Conservation (phyloP, 1,140 invertebrate species). For the Centruroides sculpturatus region DNA sequence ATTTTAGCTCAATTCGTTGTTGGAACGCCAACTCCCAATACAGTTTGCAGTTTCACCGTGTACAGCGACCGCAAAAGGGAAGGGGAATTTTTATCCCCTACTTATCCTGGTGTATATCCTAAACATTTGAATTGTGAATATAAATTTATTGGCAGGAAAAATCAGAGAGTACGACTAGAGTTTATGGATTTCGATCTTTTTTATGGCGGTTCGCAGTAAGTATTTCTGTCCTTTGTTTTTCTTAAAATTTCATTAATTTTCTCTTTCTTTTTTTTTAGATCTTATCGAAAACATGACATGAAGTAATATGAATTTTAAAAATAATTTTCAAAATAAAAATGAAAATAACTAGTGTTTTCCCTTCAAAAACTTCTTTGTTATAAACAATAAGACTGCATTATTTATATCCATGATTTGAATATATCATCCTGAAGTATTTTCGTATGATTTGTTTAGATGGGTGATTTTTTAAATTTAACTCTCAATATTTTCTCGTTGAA, state of each 20-base stretch:
- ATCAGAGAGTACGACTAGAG: slow-evolving; percentile 84
- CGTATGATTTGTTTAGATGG: no score
- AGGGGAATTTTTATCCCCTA: slow-evolving; percentile 85
- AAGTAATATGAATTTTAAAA: no score
- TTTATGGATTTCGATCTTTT: slow-evolving; percentile 98
- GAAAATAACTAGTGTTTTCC: no score
- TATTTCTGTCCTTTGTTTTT: slow-evolving; percentile 19
- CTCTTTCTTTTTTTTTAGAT: background rate
- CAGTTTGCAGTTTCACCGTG: slow-evolving; percentile 64
- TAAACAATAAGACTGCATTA: no score
- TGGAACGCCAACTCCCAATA: slow-evolving; percentile 61
- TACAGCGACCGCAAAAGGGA: slow-evolving; percentile 55
- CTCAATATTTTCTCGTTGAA: no score
- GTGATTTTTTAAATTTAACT: no score
- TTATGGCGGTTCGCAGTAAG: slow-evolving; percentile 96
- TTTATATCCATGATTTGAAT: no score
- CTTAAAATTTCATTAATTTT: background rate
- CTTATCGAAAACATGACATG: no score
- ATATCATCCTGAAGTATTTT: no score
- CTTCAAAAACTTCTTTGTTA: no score
- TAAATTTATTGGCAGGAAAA: slow-evolving; percentile 67
- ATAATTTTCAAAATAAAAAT: no score
- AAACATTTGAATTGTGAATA: slow-evolving; percentile 87
- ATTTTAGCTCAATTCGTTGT: slow-evolving; percentile 59
- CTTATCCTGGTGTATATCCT: slow-evolving; percentile 97